phyloP scores from a whole-genome alignment of 2,888 invertebrate genomes.

The Chaetogeoica ovagalla region DNA sequence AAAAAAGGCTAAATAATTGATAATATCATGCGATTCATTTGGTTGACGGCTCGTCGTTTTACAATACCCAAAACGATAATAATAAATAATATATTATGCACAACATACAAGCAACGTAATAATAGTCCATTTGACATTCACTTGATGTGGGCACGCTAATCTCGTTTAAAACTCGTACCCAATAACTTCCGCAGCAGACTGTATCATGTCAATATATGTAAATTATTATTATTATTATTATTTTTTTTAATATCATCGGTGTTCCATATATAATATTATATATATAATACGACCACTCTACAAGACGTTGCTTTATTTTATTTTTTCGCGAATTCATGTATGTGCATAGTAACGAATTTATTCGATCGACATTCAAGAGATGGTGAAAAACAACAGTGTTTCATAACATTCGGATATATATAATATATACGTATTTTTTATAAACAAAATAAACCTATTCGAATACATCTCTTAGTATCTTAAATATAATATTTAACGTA shows the following conservation, averaged over 20 bases:
- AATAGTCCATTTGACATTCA: constrained; percentile 25
- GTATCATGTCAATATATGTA: constrained; percentile 13
- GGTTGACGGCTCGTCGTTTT: not conserved
- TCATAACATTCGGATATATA: too few species aligned
- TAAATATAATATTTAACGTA: too few species aligned
- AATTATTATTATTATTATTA: constrained; percentile 20
- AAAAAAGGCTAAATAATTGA: not conserved
- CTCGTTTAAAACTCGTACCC: constrained; percentile 26
- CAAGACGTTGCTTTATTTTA: not conserved
- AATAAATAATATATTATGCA: constrained; percentile 10
- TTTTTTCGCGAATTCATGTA: too few species aligned
- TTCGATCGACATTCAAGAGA: too few species aligned
- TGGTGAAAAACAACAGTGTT: too few species aligned
- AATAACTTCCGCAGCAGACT: constrained; percentile 21
- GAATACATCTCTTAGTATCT: too few species aligned
- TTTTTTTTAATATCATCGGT: not conserved
- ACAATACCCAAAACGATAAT: not conserved
- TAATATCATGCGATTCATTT: constrained; percentile 10
- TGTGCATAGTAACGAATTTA: too few species aligned
- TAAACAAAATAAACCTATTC: too few species aligned
- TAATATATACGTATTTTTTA: too few species aligned
- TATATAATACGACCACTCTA: not conserved
- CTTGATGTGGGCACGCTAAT: constrained; percentile 10
- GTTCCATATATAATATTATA: not conserved
- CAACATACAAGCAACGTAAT: not conserved